phyloP scores from a whole-genome alignment of 2,113 vertebrate genomes.

The Pangasianodon hypophthalmus region DNA sequence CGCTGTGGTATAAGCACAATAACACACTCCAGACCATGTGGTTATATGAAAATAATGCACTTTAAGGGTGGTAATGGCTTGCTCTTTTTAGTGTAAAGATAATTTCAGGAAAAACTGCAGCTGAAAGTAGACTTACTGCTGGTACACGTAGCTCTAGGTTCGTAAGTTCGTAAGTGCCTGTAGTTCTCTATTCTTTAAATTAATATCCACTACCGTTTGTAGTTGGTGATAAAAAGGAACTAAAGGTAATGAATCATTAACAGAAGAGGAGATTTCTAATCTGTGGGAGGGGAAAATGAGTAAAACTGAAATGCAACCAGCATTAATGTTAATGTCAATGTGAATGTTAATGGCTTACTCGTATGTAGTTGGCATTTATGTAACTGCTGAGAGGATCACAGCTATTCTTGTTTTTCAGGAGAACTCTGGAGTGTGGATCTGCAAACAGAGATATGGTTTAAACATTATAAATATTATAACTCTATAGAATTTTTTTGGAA shows the following conservation, averaged over 20 bases:
- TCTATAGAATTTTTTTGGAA: slow-evolving; percentile 22
- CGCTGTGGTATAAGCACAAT: too few species aligned
- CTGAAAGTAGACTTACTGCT: too few species aligned
- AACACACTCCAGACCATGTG: too few species aligned
- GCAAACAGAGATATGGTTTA: slow-evolving; percentile 42
- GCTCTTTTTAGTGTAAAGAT: not conserved
- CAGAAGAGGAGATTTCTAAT: slow-evolving; percentile 31
- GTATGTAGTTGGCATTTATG: slow-evolving; percentile 95
- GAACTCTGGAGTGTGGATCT: slow-evolving; percentile 93
- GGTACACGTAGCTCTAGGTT: not conserved
- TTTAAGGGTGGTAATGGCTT: not conserved
- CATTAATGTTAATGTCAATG: not conserved
- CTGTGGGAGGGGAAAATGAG: not conserved
- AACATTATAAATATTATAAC: not conserved
- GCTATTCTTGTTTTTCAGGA: slow-evolving; percentile 83
- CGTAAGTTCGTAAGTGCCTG: not conserved
- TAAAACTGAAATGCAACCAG: not conserved
- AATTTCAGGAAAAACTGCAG: not conserved
- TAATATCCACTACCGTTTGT: not conserved
- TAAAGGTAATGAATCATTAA: not conserved
- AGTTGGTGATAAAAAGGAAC: not conserved
- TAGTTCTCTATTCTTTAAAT: not conserved
- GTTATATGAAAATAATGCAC: too few species aligned
- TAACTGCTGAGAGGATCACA: slow-evolving; percentile 88
- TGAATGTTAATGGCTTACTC: slow-evolving; percentile 73